Conservation (phyloP, 2,797 vertebrate species). For the Nannoperca australis region DNA sequence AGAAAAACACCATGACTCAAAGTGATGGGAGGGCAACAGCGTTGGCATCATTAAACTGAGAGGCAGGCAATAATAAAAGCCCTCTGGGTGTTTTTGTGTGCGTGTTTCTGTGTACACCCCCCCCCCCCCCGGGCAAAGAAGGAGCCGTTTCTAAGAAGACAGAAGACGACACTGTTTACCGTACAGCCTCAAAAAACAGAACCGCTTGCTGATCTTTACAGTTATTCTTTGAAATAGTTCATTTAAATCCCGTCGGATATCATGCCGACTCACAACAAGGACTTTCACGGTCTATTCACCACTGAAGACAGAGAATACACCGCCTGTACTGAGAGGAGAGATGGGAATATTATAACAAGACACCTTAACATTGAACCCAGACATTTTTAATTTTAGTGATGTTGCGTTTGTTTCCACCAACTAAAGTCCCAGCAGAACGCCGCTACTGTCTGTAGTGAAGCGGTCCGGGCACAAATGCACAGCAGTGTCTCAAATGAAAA, state of each 20-base stretch:
- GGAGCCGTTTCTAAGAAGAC: constrained; percentile 11
- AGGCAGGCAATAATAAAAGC: constrained; percentile 42
- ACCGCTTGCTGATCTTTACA: constrained; percentile 8
- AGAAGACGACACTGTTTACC: not conserved
- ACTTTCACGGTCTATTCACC: not conserved
- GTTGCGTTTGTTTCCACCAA: not conserved
- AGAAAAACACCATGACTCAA: constrained; percentile 56
- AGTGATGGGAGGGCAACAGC: constrained; percentile 44
- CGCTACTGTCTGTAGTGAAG: not conserved
- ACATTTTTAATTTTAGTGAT: not conserved
- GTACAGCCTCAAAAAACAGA: not conserved
- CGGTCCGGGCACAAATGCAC: not conserved
- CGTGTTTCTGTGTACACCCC: constrained; percentile 14
- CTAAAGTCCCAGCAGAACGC: constrained; percentile 9
- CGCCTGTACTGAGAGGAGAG: constrained; percentile 3
- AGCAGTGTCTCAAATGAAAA: not conserved
- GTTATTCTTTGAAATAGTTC: constrained; percentile 8
- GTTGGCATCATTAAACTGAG: constrained; percentile 50
- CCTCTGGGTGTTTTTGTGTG: constrained; percentile 33
- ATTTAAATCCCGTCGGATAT: constrained; percentile 12
- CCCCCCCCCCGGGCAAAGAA: not conserved
- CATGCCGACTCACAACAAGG: not conserved
- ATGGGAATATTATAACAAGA: constrained; percentile 12
- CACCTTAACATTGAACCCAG: constrained; percentile 8
- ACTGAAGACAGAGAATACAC: not conserved